phyloP scores from a whole-genome alignment of 2,113 vertebrate genomes.

The Lutjanus erythropterus region DNA sequence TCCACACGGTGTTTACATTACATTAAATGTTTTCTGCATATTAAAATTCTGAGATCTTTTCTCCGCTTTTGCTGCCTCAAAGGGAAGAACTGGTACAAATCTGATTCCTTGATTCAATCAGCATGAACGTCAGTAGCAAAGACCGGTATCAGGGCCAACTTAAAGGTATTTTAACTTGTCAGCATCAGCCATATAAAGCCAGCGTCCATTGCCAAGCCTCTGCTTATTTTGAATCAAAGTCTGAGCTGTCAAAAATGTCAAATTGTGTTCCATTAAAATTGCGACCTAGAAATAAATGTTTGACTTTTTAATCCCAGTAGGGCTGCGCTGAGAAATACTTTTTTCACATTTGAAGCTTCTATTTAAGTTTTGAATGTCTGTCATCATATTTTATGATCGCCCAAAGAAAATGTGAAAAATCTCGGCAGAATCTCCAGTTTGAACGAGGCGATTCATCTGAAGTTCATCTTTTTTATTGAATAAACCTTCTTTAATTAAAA shows the following conservation, averaged over 20 bases:
- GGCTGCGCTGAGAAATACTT: too few species aligned
- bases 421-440: too few species aligned
- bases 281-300: too few species aligned
- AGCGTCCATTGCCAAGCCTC: not conserved
- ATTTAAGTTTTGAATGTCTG: too few species aligned
- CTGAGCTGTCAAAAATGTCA: not conserved
- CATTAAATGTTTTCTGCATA: not conserved
- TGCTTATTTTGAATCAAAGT: not conserved
- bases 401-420: too few species aligned
- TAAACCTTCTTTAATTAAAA: too few species aligned
- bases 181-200: not conserved
- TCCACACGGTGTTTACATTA: not conserved
- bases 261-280: not conserved
- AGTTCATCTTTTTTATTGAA: too few species aligned
- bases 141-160: not conserved
- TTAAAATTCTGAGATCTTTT: not conserved
- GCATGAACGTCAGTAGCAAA: not conserved
- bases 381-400: too few species aligned
- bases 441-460: too few species aligned
- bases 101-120: constrained; percentile 17
- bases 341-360: too few species aligned
- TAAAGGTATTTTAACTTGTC: not conserved
- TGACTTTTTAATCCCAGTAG: too few species aligned
- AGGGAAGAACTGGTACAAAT: not conserved
- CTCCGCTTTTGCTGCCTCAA: not conserved